These are phyloP conservation scores for Empidonax alnorum DNA, from an alignment of 2,113 vertebrate species.

Conservation along the genomic window DNA sequence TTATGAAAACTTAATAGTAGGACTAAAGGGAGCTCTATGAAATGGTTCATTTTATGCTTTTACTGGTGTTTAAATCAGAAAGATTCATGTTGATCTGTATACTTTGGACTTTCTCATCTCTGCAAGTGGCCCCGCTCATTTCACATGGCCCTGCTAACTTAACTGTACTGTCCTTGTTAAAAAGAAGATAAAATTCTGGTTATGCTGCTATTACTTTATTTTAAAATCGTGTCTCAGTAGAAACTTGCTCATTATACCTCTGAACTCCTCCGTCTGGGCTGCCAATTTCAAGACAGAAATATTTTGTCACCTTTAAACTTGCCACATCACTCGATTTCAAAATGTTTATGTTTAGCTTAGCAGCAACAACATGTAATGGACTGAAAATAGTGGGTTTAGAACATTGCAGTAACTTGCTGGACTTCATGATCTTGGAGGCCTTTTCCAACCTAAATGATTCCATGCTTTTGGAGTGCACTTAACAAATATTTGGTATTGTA, in stretches of 20 bases:
- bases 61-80: neutral
- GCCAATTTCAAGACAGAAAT: neutral
- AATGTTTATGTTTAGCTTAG: neutral
- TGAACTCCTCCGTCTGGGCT: neutral
- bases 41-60: neutral
- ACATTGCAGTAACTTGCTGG: neutral
- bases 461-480: neutral
- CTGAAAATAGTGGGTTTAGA: neutral
- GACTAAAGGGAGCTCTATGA: neutral
- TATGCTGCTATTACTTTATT: neutral
- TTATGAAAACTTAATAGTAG: neutral
- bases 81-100: neutral
- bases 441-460: neutral
- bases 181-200: neutral
- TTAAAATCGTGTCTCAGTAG: neutral
- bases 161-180: neutral
- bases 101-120: neutral
- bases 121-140: neutral
- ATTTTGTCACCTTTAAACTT: constrained; percentile 9
- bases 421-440: neutral
- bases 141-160: neutral
- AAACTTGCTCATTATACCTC: neutral
- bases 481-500: neutral
- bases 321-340: neutral
- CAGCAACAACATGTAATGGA: neutral